Percentiles rank a stretch among this genome's conserved stretches.
Evolutionary conservation across 2,888 invertebrate species (phyloP).

Genomic region (Agonopterix heracliana): DNA sequence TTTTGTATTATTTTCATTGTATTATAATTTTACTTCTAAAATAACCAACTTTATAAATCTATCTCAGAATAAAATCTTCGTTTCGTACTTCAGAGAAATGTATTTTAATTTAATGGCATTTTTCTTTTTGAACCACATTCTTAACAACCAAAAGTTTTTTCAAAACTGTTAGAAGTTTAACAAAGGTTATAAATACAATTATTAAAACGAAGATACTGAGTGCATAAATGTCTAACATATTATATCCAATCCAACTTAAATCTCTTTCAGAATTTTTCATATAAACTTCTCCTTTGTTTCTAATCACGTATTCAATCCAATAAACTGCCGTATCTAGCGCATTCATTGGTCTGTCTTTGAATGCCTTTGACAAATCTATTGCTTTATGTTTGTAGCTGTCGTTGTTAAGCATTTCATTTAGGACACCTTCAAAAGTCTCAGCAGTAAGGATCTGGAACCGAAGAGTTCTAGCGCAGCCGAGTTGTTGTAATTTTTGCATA

Average conservation of each 20-base stretch:
- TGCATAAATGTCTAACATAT: conserved; percentile 35
- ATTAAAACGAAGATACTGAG: conserved; percentile 5
- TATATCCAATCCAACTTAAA: conserved; percentile 34
- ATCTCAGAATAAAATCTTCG: too few species aligned
- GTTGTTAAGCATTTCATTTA: background rate
- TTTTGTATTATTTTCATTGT: too few species aligned
- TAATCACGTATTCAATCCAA: conserved; percentile 56
- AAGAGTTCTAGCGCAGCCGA: background rate
- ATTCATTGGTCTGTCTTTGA: conserved; percentile 48
- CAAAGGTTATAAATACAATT: background rate
- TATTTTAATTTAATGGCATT: too few species aligned
- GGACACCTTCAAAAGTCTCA: background rate
- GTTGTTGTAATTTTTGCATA: background rate
- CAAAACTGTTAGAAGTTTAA: background rate
- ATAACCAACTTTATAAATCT: too few species aligned
- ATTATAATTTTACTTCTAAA: too few species aligned
- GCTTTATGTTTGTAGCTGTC: background rate
- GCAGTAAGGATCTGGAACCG: background rate
- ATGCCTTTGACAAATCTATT: conserved; percentile 35
- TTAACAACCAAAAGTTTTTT: too few species aligned
- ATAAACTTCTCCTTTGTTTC: conserved; percentile 50
- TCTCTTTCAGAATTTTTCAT: conserved; percentile 47
- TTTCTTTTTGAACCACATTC: too few species aligned
- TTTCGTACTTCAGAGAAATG: too few species aligned
- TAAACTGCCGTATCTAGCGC: conserved; percentile 43